Base-by-base conservation (phyloP, 2,113 vertebrate species). In the Takifugu flavidus region DNA sequence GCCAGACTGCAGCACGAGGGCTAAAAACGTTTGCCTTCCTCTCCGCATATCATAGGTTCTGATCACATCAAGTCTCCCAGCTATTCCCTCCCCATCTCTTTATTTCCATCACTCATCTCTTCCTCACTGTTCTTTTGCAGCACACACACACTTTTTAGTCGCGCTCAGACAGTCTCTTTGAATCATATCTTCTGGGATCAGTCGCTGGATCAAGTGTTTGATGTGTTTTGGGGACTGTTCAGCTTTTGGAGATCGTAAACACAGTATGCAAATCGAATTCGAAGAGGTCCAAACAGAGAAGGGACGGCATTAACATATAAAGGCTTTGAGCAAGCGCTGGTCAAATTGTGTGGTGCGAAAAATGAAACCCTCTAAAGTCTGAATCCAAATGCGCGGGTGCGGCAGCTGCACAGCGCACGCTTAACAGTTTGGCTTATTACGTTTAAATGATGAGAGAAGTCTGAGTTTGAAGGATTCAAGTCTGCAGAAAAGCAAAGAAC, bases 1-100 rank as follows among this genome's bases (percentile, higher is more conserved):
- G 69, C 72, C 77, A 85, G 81, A 87, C 85, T 78, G 77, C 49
- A 20, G 85, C 70, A 74, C 79, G 74, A 57, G 72, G 75, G 61
- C 75, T 83, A 75, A 83, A 62, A 80, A 53, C 75, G 71, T 72
- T 72, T 65, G 65, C 29, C 13, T 75, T 67, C 59, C 5, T 14
- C 43, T 85, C 69, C 82, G 86, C 79, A 86, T 74, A 76, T 76
- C 73, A 85, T 84, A 75, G 25, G 27, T 49, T 14, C 39, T 51
- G 56, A 75, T 79, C 74, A 52, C 63, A 63, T 80, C 77, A 78
- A 67, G 73, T 56, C 72, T 77, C 59, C n/a, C 52, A 49, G 26
- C 25, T 53, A 25, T 77, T 62, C 25, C 13, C 12, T 45, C 12
- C 51, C 57, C 25, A 6, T 65, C 60, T 29, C 29, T 14, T 12